Conservation (phyloP, 2,113 vertebrate genomes). For the Pomatostomus ruficeps region DNA sequence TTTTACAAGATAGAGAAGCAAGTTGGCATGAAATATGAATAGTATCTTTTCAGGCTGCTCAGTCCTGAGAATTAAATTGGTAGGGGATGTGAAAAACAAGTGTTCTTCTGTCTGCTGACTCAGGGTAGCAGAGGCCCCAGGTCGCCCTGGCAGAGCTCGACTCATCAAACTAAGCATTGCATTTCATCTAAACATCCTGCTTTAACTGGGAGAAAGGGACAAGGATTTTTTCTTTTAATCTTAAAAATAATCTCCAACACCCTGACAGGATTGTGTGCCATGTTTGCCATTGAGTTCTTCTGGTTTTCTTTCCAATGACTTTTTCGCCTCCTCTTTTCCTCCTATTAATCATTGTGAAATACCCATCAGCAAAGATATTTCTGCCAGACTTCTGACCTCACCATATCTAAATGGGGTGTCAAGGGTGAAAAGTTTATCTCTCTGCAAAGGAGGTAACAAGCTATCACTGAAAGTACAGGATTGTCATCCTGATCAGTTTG, state of each 20-base stretch:
- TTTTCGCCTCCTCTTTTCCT: neutral
- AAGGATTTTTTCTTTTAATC: neutral
- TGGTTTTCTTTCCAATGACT: neutral
- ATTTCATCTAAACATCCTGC: neutral
- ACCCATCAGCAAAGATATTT: neutral
- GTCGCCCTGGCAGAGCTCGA: rapidly evolving
- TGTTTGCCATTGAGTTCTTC: neutral
- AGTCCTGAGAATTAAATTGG: neutral
- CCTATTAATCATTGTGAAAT: neutral
- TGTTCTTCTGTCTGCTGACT: neutral
- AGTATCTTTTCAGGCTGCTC: neutral
- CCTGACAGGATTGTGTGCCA: neutral
- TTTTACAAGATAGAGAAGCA: neutral
- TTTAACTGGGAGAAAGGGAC: neutral
- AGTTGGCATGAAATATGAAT: neutral
- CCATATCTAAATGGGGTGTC: neutral
- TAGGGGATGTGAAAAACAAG: neutral
- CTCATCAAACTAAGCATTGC: neutral
- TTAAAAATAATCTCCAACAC: neutral
- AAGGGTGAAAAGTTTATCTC: neutral
- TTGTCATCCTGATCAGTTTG: neutral
- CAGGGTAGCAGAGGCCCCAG: neutral
- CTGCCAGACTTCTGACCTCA: neutral
- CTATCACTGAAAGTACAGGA: neutral
- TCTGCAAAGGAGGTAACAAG: neutral